phyloP scores from a whole-genome alignment of 2,888 invertebrate genomes.

The Coecobrya sp. region DNA sequence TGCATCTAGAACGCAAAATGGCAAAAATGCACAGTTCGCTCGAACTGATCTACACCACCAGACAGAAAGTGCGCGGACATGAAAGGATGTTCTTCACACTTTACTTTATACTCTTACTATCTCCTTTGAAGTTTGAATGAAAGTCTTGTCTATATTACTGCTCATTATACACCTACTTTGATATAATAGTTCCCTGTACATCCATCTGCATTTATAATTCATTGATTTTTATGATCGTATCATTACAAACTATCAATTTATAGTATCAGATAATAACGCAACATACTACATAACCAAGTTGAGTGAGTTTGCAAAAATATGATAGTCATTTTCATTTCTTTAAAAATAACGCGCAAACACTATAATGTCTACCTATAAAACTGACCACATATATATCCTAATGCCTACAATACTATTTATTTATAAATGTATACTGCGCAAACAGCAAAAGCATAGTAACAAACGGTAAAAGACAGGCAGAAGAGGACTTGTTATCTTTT shows the following conservation, averaged over 20 bases:
- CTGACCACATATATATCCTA: not conserved
- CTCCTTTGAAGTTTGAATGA: conserved; percentile 6
- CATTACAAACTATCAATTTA: not conserved
- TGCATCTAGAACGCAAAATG: not conserved
- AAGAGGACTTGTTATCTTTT: not conserved
- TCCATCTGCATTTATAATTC: conserved; percentile 1
- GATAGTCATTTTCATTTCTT: conserved; percentile 21
- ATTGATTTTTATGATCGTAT: not conserved
- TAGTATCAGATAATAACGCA: not conserved
- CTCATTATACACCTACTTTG: not conserved
- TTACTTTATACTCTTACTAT: not conserved
- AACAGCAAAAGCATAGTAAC: not conserved
- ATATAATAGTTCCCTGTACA: not conserved
- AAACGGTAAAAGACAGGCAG: not conserved
- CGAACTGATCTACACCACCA: conserved; percentile 22
- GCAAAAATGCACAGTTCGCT: too few species aligned
- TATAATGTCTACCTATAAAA: not conserved
- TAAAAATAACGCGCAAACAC: not conserved
- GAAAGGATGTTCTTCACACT: not conserved
- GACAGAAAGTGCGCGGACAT: conserved; percentile 5
- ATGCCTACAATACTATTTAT: not conserved
- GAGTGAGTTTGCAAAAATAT: not conserved
- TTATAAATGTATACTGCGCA: not conserved
- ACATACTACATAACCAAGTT: not conserved
- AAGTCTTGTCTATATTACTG: conserved; percentile 1